phyloP scores from a whole-genome alignment of 2,797 vertebrate genomes.

The Macroramphosus scolopax region DNA sequence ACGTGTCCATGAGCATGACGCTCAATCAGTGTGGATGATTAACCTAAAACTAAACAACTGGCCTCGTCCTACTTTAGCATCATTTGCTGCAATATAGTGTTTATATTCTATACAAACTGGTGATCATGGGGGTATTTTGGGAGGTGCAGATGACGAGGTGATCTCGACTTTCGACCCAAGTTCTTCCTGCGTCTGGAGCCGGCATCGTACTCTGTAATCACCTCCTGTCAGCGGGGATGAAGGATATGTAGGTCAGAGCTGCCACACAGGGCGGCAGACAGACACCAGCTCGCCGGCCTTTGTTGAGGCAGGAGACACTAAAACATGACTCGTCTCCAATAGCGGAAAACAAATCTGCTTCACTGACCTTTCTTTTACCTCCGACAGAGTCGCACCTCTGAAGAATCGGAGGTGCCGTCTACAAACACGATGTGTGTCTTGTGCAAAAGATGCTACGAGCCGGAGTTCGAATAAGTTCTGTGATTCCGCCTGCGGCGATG shows the following conservation, averaged over 20 bases:
- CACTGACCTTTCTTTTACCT: constrained; percentile 18
- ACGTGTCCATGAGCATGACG: background rate
- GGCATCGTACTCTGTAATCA: constrained; percentile 18
- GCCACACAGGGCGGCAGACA: constrained; percentile 18
- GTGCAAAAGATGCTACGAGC: too few relatives aligned
- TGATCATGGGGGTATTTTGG: constrained; percentile 1
- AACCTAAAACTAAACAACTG: too few relatives aligned
- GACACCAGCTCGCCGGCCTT: constrained; percentile 24
- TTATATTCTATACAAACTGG: too few relatives aligned
- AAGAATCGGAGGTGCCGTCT: too few relatives aligned
- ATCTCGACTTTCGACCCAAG: constrained; percentile 6
- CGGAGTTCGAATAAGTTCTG: constrained; percentile 29
- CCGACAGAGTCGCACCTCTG: too few relatives aligned
- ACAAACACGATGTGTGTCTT: too few relatives aligned
- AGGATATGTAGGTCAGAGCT: constrained; percentile 37
- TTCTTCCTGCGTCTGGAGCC: too few relatives aligned
- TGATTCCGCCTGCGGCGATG: constrained; percentile 20
- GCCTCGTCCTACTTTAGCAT: too few relatives aligned
- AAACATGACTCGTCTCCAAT: too few relatives aligned
- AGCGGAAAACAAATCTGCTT: too few relatives aligned
- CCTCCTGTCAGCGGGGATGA: constrained; percentile 43
- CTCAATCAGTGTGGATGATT: too few relatives aligned
- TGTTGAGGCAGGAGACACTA: constrained; percentile 37
- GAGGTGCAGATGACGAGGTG: constrained; percentile 7
- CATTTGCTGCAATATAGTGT: too few relatives aligned